Evolutionary conservation across 2,888 invertebrate species (phyloP).

Genomic region (Eurytoma adleriae): DNA sequence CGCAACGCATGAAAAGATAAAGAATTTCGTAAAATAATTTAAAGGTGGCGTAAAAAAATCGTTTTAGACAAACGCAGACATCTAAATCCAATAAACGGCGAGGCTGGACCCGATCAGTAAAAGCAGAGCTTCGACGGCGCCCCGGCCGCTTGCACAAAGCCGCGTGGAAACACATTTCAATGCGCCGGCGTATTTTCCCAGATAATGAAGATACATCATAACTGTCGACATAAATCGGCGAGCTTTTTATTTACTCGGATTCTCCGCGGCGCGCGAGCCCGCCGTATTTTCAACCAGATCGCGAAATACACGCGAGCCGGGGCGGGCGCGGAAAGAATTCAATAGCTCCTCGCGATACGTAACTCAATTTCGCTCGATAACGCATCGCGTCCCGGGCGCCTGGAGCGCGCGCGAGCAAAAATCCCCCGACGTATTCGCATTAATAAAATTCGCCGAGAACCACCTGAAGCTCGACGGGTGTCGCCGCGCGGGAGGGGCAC

Average conservation of each 20-base stretch:
- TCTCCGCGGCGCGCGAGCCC: background rate
- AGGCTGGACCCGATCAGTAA: too few species aligned
- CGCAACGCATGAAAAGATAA: too few species aligned
- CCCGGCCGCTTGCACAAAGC: too few species aligned
- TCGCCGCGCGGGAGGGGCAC: background rate
- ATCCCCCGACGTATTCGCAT: constrained; percentile 19
- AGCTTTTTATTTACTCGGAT: background rate
- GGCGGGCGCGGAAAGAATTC: background rate
- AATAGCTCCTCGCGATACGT: constrained; percentile 10
- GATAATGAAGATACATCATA: constrained; percentile 4
- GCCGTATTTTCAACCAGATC: background rate
- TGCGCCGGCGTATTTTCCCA: background rate
- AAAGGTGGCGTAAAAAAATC: too few species aligned
- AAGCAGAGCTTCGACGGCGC: too few species aligned
- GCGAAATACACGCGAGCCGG: background rate
- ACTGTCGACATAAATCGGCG: constrained; percentile 19
- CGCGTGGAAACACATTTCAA: too few species aligned
- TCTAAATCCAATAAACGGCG: too few species aligned
- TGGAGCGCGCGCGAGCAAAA: background rate
- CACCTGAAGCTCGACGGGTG: constrained; percentile 19
- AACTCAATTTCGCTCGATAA: constrained; percentile 33
- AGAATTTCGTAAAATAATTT: too few species aligned
- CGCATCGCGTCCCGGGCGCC: background rate
- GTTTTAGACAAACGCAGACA: too few species aligned
- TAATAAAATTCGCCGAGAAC: constrained; percentile 29